A percentile compares a stretch with the other conserved stretches of the same genome.
These are phyloP conservation scores for Caenorhabditis drosophilae DNA, from an alignment of 2,888 invertebrate genomes.

Conservation along the genomic window DNA sequence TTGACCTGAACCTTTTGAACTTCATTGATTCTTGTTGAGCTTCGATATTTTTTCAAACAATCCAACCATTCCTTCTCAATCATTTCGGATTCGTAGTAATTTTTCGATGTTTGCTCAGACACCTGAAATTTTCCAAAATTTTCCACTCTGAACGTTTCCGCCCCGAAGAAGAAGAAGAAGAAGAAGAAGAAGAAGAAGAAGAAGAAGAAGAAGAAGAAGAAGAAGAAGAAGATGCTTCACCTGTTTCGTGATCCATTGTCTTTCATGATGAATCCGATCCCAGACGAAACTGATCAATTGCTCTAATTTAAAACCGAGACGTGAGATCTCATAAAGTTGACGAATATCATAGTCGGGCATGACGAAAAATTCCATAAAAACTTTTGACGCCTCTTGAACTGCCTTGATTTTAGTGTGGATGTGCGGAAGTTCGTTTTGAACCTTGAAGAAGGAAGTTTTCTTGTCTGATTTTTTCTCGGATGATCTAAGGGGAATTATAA, in stretches of 20 bases:
- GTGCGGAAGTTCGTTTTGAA: conserved; percentile 21
- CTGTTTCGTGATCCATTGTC: conserved; percentile 48
- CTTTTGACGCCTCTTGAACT: conserved; percentile 30
- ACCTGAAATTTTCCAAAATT: conserved; percentile 19
- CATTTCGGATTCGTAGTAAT: conserved; percentile 43
- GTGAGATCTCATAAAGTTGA: conserved; percentile 46
- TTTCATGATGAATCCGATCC: conserved; percentile 48
- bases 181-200: no score
- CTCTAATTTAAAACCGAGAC: conserved; percentile 38
- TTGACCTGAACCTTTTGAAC: conserved; percentile 36
- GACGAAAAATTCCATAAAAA: conserved; percentile 33
- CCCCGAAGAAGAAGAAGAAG: no score
- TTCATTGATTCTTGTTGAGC: conserved; percentile 25
- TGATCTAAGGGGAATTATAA: conserved; percentile 8
- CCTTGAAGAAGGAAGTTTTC: no score
- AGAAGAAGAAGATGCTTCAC: conserved; percentile 7
- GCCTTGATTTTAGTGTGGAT: conserved; percentile 20
- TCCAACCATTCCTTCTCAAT: conserved; percentile 43
- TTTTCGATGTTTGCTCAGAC: conserved; percentile 39
- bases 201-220: no score
- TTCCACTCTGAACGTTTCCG: no score
- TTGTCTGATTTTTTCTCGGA: no score
- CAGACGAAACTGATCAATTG: conserved; percentile 46
- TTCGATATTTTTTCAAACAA: conserved; percentile 34
- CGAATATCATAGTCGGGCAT: conserved; percentile 45